These are phyloP conservation scores for Paracentrotus lividus DNA, from an alignment of 53 echinoderm and acorn worm genomes.

Conservation along the genomic window DNA sequence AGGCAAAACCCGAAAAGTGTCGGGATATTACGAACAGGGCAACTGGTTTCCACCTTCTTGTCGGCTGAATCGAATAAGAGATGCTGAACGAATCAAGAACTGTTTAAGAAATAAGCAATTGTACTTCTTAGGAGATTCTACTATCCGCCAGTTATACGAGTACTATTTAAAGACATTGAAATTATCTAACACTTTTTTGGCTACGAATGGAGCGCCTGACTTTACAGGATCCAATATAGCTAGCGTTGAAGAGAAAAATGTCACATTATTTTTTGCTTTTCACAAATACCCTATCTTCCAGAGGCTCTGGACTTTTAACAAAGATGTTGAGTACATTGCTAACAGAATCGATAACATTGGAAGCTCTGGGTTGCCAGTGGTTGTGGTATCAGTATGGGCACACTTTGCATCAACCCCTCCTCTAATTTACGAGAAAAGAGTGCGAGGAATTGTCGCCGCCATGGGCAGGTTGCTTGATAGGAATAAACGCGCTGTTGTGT, in stretches of 20 bases:
- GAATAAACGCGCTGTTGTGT: constrained; percentile 18
- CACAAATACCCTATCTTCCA: background rate
- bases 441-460: constrained; percentile 7
- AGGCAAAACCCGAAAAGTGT: background rate
- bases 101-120: constrained; percentile 40
- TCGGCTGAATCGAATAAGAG: constrained; percentile 1
- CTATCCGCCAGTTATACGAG: constrained; percentile 61
- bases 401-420: background rate
- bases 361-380: background rate
- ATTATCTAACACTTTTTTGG: background rate
- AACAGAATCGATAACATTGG: background rate
- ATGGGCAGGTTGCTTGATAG: background rate
- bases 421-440: background rate
- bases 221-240: background rate
- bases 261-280: constrained; percentile 19
- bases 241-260: background rate
- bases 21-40: constrained; percentile 50
- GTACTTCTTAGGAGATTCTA: constrained; percentile 62
- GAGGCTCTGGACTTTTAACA: background rate
- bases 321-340: constrained; percentile 22
- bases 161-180: constrained; percentile 1
- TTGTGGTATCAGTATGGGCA: constrained; percentile 38
- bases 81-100: background rate
- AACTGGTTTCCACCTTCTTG: background rate
- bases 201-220: background rate